Evolutionary conservation across 2,888 invertebrate species (phyloP), one percentile per base, ranked within the genome.

Genomic region (Rhaphigaster nebulosa): DNA sequence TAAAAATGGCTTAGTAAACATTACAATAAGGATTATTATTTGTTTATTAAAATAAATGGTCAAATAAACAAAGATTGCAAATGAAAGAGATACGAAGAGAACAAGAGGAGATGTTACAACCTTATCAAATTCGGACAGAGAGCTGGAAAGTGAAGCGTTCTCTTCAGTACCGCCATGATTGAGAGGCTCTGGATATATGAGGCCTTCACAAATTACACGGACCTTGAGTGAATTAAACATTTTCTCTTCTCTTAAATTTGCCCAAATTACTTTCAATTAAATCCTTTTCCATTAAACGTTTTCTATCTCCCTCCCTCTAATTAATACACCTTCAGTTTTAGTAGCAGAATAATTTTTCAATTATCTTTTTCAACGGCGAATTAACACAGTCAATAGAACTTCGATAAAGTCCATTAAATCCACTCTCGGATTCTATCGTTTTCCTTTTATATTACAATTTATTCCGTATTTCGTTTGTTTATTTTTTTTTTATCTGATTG

Each of bases 321-420:
- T 76, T 76, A 34, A 76, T 76, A 76, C 70, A 76, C 70, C 70
- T 76, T 76, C 70, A 38, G 34, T 76, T 76, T 76, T 76, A 76
- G 70, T 34, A 38, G 20, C 70, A 8, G 70, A 76, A 76, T 76
- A 2, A 76, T 76, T 76, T 38, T 76, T 76, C 70, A 76, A 76
- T 76, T 76, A 76, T 76, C 70, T 76, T 76, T n/a, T 76, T 76
- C 70, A 76, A 38, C 38, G 38, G 34, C 34, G 38, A 76, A 76
- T 76, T 76, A 65, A 76, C 70, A 76, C 70, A 76, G 70, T 76
- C 70, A 76, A 76, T 76, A 23, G 70, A 38, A 76, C 70, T 38
- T 76, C 38, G 70, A 76, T 76, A 76, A 76, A 76, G 70, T 76
- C 70, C 70, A 76, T 76, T 76, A 76, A 29, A 1, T 10, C 38